Evolutionary conservation across 2,888 invertebrate genomes (phyloP), one percentile per base, ranked within the genome.

Genomic region (Bugula neritina): DNA sequence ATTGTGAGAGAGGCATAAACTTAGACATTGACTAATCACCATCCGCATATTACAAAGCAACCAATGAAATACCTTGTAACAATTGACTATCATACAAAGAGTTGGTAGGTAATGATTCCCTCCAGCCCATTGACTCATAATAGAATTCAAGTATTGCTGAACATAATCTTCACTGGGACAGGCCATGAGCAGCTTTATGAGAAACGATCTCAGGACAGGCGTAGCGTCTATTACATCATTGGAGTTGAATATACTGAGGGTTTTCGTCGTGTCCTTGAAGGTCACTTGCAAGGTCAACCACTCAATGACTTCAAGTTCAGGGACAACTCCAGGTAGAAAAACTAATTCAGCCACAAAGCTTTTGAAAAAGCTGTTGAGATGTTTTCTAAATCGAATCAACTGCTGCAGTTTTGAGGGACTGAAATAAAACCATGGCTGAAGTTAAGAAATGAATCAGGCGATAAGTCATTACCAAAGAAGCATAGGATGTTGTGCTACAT

Each of bases 181-280:
- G 5, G 75, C 73, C 31, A 80, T 75, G 13, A 81, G 76, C 31
- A 79, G 77, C 72, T 80, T 79, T 27, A 81, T 75, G 43, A 80
- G 73, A 70, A 80, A 79, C 1, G 79, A 80, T 31, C 81, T 73
- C 10, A 80, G 75, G 1, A 80, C 79, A 25, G 80, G 81, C 3
- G 76, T 80, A 2, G 79, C 79, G 72, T 80, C 80, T 72, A 80
- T 76, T 35, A 76, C 74, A 63, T 78, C 79, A n/a, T 17, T 25
- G 5, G 13, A n/a, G 57, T 57, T 57, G 23, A 57, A 57, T 17
- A 57, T 17, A 57, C 57, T 57, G 13, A 17, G 13, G 5, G 57
- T 57, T 13, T 23, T n/a, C 5, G 57, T 13, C 5, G 13, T n/a
- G n/a, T 25, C 25, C 5, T 25, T 25, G 25, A 57, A 57, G 5